Evolutionary conservation across 2,797 vertebrate genomes (phyloP).

Genomic region (Danio choprae): DNA sequence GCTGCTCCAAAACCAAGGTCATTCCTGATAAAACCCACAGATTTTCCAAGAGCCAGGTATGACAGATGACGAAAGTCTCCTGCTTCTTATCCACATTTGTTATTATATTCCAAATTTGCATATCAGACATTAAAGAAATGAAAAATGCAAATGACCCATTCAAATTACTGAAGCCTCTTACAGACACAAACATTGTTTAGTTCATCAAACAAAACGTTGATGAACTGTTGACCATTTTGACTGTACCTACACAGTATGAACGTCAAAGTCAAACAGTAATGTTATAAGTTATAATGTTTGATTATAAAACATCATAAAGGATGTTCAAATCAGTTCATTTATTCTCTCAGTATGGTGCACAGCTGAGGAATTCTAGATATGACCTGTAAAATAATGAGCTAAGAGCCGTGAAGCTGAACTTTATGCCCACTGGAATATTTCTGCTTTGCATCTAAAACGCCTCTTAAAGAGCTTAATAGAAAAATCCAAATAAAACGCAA

Average conservation of each 20-base stretch:
- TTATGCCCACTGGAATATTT: background rate
- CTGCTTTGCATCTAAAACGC: background rate
- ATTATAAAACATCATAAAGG: background rate
- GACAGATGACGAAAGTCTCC: background rate
- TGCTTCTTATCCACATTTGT: background rate
- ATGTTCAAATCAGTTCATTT: slow-evolving; percentile 1
- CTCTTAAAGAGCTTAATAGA: background rate
- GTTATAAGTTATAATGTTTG: background rate
- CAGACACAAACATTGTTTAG: background rate
- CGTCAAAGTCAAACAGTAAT: background rate
- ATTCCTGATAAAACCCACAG: background rate
- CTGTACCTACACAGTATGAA: background rate
- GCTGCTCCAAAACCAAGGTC: background rate
- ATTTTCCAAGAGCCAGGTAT: background rate
- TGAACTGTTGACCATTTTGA: background rate
- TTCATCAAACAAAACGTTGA: background rate
- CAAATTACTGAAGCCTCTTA: slow-evolving; percentile 1
- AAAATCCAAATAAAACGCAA: slow-evolving; percentile 12
- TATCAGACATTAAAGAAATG: background rate
- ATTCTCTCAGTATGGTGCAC: slow-evolving; percentile 5
- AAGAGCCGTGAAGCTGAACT: slow-evolving; percentile 33
- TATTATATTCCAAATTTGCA: background rate
- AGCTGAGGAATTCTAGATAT: slow-evolving; percentile 39
- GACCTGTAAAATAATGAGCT: slow-evolving; percentile 36
- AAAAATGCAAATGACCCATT: background rate